Evolutionary conservation across 2,888 invertebrate species (phyloP).

Genomic region (Patella pellucida): DNA sequence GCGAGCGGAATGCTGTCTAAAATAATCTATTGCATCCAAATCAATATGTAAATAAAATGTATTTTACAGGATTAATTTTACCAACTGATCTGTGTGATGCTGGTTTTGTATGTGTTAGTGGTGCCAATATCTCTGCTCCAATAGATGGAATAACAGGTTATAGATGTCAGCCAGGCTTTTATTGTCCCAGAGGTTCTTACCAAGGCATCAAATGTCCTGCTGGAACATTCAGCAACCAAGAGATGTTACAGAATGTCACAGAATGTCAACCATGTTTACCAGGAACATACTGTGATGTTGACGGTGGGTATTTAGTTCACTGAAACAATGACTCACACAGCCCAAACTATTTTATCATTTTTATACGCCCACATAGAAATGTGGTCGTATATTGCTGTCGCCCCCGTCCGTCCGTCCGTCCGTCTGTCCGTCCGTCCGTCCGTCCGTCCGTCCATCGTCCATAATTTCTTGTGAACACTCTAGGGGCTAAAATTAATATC

Average conservation of each 20-base stretch:
- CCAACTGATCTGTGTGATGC: conserved; percentile 60
- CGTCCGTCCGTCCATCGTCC: too few relatives aligned
- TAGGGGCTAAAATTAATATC: too few relatives aligned
- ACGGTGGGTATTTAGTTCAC: conserved; percentile 45
- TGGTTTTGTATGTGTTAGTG: conserved; percentile 63
- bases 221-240: conserved; percentile 62
- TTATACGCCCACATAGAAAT: too few relatives aligned
- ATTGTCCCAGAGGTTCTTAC: conserved; percentile 61
- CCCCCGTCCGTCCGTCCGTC: too few relatives aligned
- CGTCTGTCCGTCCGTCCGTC: too few relatives aligned
- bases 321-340: not conserved
- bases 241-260: conserved; percentile 59
- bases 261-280: conserved; percentile 62
- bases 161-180: conserved; percentile 61
- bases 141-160: conserved; percentile 62
- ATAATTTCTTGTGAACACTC: too few relatives aligned
- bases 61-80: conserved; percentile 38
- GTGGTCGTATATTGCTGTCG: too few relatives aligned
- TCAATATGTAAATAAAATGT: not conserved
- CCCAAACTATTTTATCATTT: too few relatives aligned
- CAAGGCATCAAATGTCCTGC: conserved; percentile 62
- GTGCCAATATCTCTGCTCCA: conserved; percentile 56
- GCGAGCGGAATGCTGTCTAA: not conserved
- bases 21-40: not conserved
- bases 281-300: conserved; percentile 60